A percentile compares a stretch with the other conserved stretches of the same genome.
Evolutionary conservation across 2,797 vertebrate species (phyloP).

Genomic region (Eutrigla gurnardus): DNA sequence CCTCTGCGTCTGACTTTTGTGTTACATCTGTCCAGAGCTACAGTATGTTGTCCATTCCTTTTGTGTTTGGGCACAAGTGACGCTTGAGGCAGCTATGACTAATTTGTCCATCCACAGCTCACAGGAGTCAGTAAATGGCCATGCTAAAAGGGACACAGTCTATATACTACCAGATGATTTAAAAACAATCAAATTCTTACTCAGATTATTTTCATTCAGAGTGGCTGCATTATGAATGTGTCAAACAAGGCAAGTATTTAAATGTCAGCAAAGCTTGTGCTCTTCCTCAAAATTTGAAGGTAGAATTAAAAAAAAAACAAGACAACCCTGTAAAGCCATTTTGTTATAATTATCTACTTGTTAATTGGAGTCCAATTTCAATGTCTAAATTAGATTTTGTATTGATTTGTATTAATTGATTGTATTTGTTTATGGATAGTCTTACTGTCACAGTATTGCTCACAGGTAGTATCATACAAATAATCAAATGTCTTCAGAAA

Average conservation of each 20-base stretch:
- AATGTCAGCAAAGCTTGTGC: conserved; percentile 10
- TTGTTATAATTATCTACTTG: conserved; percentile 7
- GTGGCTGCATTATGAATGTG: conserved; percentile 6
- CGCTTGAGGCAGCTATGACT: conserved; percentile 66
- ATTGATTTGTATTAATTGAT: neutral
- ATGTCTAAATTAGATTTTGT: conserved; percentile 28
- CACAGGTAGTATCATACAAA: conserved; percentile 17
- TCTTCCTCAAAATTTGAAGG: conserved; percentile 7
- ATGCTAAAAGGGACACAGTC: conserved; percentile 53
- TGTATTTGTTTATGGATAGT: conserved; percentile 6
- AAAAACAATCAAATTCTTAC: too few species aligned
- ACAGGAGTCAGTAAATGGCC: conserved; percentile 22
- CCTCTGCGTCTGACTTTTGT: conserved; percentile 15
- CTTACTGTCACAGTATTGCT: conserved; percentile 44
- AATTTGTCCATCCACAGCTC: conserved; percentile 44
- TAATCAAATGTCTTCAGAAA: conserved; percentile 21
- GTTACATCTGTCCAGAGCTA: conserved; percentile 57
- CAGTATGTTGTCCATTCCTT: conserved; percentile 25
- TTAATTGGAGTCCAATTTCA: conserved; percentile 18
- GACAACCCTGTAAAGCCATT: conserved; percentile 11
- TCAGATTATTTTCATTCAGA: too few species aligned
- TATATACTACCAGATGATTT: conserved; percentile 6
- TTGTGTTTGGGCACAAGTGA: conserved; percentile 39
- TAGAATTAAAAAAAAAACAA: conserved; percentile 6
- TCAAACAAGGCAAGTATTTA: conserved; percentile 4